Conservation (phyloP, 2,797 vertebrate species). For the Gorsachius magnificus region DNA sequence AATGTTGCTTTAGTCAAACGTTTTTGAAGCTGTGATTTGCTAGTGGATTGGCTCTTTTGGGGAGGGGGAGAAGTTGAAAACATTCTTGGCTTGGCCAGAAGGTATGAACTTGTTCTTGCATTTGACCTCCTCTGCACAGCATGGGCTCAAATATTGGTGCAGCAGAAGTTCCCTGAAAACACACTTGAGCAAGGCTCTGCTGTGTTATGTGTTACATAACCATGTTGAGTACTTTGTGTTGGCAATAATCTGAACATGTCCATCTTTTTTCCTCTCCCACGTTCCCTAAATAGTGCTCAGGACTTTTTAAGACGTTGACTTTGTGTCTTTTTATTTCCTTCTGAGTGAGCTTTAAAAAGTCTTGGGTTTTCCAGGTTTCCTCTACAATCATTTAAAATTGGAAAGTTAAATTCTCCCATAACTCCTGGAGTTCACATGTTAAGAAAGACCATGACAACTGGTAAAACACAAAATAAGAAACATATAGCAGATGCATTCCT, state of each 20-base stretch:
- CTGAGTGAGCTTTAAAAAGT: not conserved
- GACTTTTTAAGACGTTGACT: not conserved
- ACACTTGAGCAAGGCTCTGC: not conserved
- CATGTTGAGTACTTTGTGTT: not conserved
- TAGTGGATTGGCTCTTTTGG: slow-evolving; percentile 16
- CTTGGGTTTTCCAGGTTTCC: not conserved
- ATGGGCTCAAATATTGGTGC: not conserved
- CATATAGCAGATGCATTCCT: not conserved
- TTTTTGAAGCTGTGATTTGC: slow-evolving; percentile 31
- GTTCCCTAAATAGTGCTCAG: not conserved
- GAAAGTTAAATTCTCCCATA: not conserved
- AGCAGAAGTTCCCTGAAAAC: not conserved
- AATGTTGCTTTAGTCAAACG: slow-evolving; percentile 10
- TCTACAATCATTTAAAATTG: not conserved
- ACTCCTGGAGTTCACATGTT: not conserved
- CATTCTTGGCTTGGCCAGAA: not conserved
- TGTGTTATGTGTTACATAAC: not conserved
- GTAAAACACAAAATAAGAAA: not conserved
- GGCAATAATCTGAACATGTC: not conserved
- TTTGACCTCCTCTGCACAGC: not conserved
- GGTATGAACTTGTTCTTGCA: not conserved
- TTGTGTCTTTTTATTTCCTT: not conserved
- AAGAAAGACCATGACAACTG: not conserved
- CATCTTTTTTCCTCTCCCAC: not conserved
- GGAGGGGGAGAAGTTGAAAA: not conserved